Percentiles rank a stretch among this genome's conserved stretches.
Evolutionary conservation across 2,113 vertebrate species (phyloP).

Genomic region (Sylvia atricapilla): DNA sequence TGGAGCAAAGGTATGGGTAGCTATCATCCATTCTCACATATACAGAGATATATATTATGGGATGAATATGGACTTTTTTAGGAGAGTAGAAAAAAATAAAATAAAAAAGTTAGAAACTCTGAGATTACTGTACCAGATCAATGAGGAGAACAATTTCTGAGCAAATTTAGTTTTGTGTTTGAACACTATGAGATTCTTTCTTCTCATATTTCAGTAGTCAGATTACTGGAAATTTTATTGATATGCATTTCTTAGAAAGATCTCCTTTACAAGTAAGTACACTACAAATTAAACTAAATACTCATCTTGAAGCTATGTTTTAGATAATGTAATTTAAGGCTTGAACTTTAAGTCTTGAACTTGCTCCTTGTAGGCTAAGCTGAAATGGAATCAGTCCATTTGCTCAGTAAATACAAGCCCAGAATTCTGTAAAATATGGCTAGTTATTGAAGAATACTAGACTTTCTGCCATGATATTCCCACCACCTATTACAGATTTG

Average conservation of each 20-base stretch:
- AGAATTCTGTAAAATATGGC: not conserved
- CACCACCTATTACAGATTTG: not conserved
- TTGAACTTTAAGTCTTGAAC: not conserved
- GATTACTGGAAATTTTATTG: not conserved
- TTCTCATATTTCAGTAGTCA: not conserved
- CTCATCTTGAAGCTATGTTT: not conserved
- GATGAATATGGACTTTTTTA: not conserved
- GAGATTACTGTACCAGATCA: not conserved
- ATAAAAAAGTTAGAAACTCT: not conserved
- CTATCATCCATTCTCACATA: not conserved
- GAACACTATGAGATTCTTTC: not conserved
- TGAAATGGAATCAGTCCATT: not conserved
- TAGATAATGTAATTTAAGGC: not conserved
- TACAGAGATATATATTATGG: not conserved
- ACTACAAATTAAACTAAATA: not conserved
- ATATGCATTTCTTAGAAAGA: not conserved
- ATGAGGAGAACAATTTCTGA: not conserved
- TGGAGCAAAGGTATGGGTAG: not conserved
- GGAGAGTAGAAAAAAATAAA: not conserved
- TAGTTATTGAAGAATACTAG: not conserved
- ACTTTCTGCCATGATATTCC: not conserved
- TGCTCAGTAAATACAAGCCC: not conserved
- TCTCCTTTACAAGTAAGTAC: not conserved
- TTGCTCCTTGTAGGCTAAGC: not conserved
- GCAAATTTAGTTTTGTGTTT: not conserved